These are phyloP conservation scores for Micromys minutus DNA, from an alignment of 2,113 vertebrate genomes.

Conservation along the genomic window DNA sequence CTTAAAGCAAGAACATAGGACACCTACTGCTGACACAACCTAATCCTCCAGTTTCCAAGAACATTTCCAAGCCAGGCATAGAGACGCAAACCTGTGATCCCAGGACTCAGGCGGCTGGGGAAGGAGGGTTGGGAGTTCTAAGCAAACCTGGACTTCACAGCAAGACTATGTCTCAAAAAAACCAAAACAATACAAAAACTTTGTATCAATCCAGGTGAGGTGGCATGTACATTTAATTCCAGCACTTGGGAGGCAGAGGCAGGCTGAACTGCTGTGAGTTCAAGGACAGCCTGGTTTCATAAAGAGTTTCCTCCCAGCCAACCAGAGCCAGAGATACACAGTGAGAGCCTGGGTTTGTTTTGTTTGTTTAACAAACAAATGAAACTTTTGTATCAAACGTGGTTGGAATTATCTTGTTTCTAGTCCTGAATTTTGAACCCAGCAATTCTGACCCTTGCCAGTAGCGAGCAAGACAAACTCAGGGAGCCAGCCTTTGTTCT, in stretches of 20 bases:
- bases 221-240: too few relatives aligned
- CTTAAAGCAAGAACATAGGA: neutral
- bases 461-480: neutral
- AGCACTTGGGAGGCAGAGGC: neutral
- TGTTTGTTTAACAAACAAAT: neutral
- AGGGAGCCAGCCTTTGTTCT: neutral
- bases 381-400: neutral
- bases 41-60: too few relatives aligned
- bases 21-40: neutral
- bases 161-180: neutral
- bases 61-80: neutral
- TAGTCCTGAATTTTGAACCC: neutral
- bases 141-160: neutral
- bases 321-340: neutral
- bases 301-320: neutral
- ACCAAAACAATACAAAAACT: neutral
- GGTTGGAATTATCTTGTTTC: neutral
- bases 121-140: neutral
- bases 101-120: neutral
- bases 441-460: neutral
- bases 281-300: neutral
- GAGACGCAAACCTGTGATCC: neutral
- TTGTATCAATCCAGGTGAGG: neutral
- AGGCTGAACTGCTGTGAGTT: neutral
- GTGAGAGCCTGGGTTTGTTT: neutral